Evolutionary conservation across 2,888 invertebrate genomes (phyloP), one percentile per base, ranked within the genome.

Genomic region (Agrenia bidenticulata): DNA sequence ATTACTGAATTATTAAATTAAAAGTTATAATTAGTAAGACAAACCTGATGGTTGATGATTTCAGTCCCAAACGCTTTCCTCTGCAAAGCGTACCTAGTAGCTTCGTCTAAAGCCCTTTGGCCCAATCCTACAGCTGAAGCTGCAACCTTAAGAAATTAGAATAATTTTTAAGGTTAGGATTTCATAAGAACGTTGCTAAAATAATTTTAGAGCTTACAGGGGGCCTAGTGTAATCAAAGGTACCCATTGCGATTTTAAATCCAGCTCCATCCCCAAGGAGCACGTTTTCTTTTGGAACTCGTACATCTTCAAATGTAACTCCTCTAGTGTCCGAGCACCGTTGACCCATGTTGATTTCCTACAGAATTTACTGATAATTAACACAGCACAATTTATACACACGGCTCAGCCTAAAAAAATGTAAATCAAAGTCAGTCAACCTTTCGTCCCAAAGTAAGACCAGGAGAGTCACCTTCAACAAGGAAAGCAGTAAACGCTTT

Each of bases 401-500:
- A n/a, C n/a, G n/a, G n/a, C n/a, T n/a, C n/a, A n/a, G n/a, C n/a
- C n/a, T n/a, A n/a, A n/a, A n/a, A n/a, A n/a, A n/a, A n/a, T n/a
- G n/a, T n/a, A n/a, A n/a, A n/a, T n/a, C n/a, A n/a, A n/a, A n/a
- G n/a, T n/a, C n/a, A n/a, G n/a, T n/a, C 51, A 26, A 57, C 57
- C 57, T 98, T 98, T 76, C 94, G 87, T 19, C 97, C 97, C 4
- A 89, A 89, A 1, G 85, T 88, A 1, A 98, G 81, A 61, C 98
- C 98, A 37, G 90, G 87, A 76, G 87, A 86, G 2, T 95, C 91
- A 26, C 90, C 87, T 77, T 99, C 98, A 1, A 99, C 94, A 77
- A 97, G 92, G 80, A 99, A 99, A 1, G 91, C 97, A 27, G 97
- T 97, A 80, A 98, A 97, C 0, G 97, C 96, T 81, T 94, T 94